A percentile compares a stretch with the other conserved stretches of the same genome.
These are phyloP conservation scores for Microtus ochrogaster DNA, from an alignment of 2,113 vertebrate species.

Conservation along the genomic window DNA sequence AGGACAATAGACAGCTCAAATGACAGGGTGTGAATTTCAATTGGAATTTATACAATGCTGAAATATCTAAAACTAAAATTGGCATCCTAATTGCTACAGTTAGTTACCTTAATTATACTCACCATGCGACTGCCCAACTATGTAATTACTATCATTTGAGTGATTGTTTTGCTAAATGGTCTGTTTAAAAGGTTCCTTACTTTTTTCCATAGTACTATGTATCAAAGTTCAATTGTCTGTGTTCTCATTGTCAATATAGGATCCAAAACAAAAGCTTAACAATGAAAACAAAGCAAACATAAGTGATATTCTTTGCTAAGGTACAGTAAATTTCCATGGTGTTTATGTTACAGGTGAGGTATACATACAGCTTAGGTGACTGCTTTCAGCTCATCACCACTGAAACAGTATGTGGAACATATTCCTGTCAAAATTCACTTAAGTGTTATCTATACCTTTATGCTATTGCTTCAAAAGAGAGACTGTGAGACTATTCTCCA, in stretches of 20 bases:
- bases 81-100: conserved; percentile 57
- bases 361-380: background rate
- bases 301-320: background rate
- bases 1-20: conserved; percentile 51
- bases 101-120: conserved; percentile 72
- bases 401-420: background rate
- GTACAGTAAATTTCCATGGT: background rate
- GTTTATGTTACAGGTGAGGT: background rate
- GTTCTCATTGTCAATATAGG: conserved; percentile 17
- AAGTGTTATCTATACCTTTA: background rate
- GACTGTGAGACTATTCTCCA: background rate
- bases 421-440: background rate
- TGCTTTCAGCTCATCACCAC: background rate
- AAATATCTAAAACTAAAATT: conserved; percentile 68
- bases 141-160: conserved; percentile 69
- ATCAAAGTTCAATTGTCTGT: conserved; percentile 37
- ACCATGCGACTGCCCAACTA: conserved; percentile 55
- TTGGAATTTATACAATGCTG: conserved; percentile 43
- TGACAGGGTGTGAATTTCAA: conserved; percentile 67
- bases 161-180: conserved; percentile 64
- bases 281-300: conserved; percentile 1
- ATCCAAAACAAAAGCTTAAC: conserved; percentile 9
- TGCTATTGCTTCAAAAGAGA: background rate
- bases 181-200: conserved; percentile 62
- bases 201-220: conserved; percentile 62